These are phyloP conservation scores for Styela clava DNA, from an alignment of 23 tunicate genomes.

Conservation along the genomic window DNA sequence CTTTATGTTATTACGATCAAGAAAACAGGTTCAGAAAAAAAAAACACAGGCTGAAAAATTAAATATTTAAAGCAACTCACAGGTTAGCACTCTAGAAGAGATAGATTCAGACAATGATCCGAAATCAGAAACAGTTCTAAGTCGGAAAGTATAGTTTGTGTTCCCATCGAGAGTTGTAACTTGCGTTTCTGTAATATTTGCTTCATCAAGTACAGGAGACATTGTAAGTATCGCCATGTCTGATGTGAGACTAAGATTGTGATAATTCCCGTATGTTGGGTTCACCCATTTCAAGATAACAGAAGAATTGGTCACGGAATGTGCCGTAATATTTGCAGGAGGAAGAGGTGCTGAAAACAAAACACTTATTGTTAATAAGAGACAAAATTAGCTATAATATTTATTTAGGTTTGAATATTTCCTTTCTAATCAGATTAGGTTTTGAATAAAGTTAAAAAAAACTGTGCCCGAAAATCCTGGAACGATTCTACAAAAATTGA, in stretches of 20 bases:
- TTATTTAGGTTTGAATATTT: too few species aligned
- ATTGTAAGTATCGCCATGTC: not conserved
- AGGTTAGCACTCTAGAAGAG: not conserved
- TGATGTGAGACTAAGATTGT: not conserved
- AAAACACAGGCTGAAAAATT: too few species aligned
- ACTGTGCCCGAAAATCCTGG: too few species aligned
- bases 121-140: slow-evolving; percentile 3
- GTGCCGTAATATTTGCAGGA: slow-evolving; percentile 1
- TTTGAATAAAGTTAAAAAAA: too few species aligned
- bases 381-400: too few species aligned
- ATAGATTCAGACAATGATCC: not conserved
- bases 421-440: too few species aligned
- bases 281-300: slow-evolving; percentile 12
- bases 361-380: too few species aligned
- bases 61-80: slow-evolving; percentile 23
- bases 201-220: not conserved
- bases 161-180: not conserved
- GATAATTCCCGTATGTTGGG: slow-evolving; percentile 10
- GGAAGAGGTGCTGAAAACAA: slow-evolving; percentile 30
- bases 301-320: not conserved
- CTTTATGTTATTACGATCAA: too few species aligned
- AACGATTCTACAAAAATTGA: too few species aligned
- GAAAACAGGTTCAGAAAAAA: too few species aligned
- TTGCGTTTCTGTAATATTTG: not conserved
- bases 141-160: not conserved